A percentile compares a stretch with the other conserved stretches of the same genome.
Conservation (phyloP, 2,113 vertebrate species). For the Aramus guarauna region DNA sequence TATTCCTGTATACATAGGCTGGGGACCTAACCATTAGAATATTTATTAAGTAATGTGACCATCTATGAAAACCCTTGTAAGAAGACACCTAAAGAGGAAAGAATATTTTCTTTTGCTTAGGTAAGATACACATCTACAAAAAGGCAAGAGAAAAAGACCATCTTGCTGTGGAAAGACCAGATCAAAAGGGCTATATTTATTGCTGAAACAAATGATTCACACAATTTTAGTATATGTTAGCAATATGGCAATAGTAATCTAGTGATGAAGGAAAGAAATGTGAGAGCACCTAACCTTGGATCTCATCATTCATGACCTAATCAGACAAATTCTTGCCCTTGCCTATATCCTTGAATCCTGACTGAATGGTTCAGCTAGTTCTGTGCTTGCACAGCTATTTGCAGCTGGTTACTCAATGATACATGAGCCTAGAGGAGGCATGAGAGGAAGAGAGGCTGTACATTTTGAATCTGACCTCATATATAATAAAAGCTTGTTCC, state of each 20-base stretch:
- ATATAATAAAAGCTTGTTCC: background rate
- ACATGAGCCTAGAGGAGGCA: background rate
- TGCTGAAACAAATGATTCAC: background rate
- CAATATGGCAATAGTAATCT: background rate
- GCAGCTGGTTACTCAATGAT: background rate
- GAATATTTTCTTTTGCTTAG: background rate
- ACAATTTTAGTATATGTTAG: background rate
- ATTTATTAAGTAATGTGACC: background rate
- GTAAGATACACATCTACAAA: background rate
- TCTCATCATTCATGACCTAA: background rate
- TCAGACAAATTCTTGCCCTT: background rate
- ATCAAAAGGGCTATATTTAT: background rate
- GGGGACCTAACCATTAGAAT: background rate
- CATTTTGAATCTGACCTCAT: background rate
- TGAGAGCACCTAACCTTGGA: background rate
- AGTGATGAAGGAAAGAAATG: background rate
- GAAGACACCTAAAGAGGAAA: background rate
- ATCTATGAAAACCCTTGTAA: background rate
- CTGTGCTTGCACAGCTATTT: constrained; percentile 32
- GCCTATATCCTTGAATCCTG: background rate
- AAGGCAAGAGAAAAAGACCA: background rate
- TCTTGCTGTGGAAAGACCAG: background rate
- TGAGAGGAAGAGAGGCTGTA: background rate
- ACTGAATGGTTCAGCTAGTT: background rate
- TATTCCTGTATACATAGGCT: background rate